Evolutionary conservation across 37 sponge, comb jelly and placozoan species (phyloP).

Genomic region (Halichondria panicea): DNA sequence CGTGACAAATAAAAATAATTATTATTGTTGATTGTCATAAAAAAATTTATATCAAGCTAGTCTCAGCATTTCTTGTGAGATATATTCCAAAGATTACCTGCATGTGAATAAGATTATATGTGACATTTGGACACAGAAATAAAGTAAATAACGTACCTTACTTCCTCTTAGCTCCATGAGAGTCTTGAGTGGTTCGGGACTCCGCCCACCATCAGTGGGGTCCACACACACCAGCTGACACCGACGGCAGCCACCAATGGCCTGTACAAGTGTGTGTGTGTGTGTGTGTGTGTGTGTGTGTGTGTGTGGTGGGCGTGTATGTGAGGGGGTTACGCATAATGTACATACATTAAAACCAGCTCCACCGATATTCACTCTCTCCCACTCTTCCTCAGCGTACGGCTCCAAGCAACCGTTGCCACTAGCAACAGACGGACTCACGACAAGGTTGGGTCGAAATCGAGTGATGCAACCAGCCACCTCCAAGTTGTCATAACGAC

Average conservation of each 20-base stretch:
- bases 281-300: not conserved
- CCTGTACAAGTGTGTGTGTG: conserved; percentile 16
- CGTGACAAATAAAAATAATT: not conserved
- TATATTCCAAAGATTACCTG: conserved; percentile 75
- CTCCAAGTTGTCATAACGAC: not conserved
- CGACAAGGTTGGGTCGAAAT: conserved; percentile 80
- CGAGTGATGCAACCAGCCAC: conserved; percentile 19
- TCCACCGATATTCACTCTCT: conserved; percentile 29
- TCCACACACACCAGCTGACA: conserved; percentile 85
- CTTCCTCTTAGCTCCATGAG: conserved; percentile 49
- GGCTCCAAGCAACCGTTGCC: conserved; percentile 30
- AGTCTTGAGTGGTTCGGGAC: conserved; percentile 38
- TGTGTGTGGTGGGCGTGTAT: not conserved
- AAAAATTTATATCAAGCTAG: too few relatives aligned
- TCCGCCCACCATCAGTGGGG: conserved; percentile 45
- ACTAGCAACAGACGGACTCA: conserved; percentile 5
- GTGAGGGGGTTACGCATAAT: not conserved
- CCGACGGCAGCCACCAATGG: conserved; percentile 54
- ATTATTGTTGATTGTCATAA: not conserved
- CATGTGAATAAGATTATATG: not conserved
- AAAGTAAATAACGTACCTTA: conserved; percentile 42
- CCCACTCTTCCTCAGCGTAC: conserved; percentile 77
- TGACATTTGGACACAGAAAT: not conserved
- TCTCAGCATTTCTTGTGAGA: too few relatives aligned
- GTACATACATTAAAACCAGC: conserved; percentile 29